These are phyloP conservation scores for Ophion ellenae DNA, from an alignment of 2,888 invertebrate genomes.

Conservation along the genomic window DNA sequence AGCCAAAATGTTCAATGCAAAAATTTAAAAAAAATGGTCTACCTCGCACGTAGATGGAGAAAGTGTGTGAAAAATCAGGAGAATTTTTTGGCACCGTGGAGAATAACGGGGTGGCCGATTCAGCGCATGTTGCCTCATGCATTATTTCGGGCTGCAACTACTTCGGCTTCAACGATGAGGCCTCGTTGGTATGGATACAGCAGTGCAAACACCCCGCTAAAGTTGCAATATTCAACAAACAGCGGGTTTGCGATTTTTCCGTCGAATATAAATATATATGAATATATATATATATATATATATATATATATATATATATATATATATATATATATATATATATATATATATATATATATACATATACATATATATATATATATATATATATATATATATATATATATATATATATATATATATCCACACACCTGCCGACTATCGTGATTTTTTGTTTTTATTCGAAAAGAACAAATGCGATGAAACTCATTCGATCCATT, in stretches of 20 bases:
- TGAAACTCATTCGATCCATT: too few relatives aligned
- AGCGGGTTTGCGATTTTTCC: background rate
- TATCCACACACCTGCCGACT: too few relatives aligned
- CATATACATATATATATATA: too few relatives aligned
- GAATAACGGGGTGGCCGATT: background rate
- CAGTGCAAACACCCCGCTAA: slow-evolving; percentile 29
- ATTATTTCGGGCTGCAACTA: slow-evolving; percentile 31
- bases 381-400: too few relatives aligned
- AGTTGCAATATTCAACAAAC: slow-evolving; percentile 43
- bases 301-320: background rate
- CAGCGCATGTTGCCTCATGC: background rate
- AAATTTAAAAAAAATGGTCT: background rate
- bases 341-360: too few relatives aligned
- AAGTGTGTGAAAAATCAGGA: background rate
- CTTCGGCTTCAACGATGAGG: slow-evolving; percentile 7
- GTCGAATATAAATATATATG: too few relatives aligned
- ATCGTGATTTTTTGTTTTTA: background rate
- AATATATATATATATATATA: background rate
- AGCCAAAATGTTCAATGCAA: background rate
- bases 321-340: background rate
- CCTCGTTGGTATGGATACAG: slow-evolving; percentile 25
- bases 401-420: background rate
- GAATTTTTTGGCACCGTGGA: background rate
- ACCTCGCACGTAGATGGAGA: background rate
- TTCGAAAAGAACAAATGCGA: background rate